These are phyloP conservation scores for Callionymus lyra DNA, from an alignment of 2,113 vertebrate genomes.

Conservation along the genomic window DNA sequence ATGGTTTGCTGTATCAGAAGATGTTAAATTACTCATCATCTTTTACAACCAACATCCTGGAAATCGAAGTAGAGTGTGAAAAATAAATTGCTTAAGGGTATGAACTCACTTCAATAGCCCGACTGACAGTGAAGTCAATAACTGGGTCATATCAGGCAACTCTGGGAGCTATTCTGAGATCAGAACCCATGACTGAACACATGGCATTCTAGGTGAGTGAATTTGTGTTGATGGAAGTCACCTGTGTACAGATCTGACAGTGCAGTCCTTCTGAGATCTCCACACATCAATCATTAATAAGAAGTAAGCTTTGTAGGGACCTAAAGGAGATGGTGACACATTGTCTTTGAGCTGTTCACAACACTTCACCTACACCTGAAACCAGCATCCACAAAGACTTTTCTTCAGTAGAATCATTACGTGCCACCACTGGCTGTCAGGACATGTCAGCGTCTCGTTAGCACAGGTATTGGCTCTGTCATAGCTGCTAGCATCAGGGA, in stretches of 20 bases:
- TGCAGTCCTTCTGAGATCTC: conserved; percentile 28
- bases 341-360: conserved; percentile 14
- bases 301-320: conserved; percentile 17
- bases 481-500: conserved; percentile 41
- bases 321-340: conserved; percentile 23
- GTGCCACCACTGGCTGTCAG: conserved; percentile 45
- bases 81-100: conserved; percentile 28
- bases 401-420: conserved; percentile 43
- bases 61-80: conserved; percentile 2
- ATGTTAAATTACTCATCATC: no score
- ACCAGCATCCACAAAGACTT: conserved; percentile 16
- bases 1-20: no score
- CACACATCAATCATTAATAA: conserved; percentile 43
- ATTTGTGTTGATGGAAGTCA: conserved; percentile 35
- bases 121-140: conserved; percentile 34
- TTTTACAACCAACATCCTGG: not conserved
- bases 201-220: conserved; percentile 34
- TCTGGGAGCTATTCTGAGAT: conserved; percentile 30
- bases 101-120: conserved; percentile 25
- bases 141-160: conserved; percentile 31
- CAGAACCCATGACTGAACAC: conserved; percentile 15
- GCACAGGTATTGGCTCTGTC: conserved; percentile 34
- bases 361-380: conserved; percentile 6
- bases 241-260: conserved; percentile 25
- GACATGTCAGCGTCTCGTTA: conserved; percentile 56